phyloP scores from a whole-genome alignment of 2,888 invertebrate species.

The Pachymerium ferrugineum region DNA sequence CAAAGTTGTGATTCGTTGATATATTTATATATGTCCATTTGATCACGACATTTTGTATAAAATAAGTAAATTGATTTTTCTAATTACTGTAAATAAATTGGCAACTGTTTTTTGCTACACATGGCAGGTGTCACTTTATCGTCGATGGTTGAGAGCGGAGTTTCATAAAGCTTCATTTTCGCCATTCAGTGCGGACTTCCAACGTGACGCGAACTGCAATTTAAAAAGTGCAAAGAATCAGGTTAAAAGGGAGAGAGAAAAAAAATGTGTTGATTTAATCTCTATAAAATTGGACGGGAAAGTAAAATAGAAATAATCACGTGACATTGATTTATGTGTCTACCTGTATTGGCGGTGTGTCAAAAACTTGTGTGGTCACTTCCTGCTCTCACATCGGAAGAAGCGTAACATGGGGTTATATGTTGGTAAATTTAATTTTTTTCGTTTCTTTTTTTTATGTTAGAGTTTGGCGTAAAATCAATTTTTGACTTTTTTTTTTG shows the following conservation, averaged over 20 bases:
- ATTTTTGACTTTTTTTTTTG: conserved; percentile 6
- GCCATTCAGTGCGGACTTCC: neutral
- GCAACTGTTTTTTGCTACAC: too few relatives aligned
- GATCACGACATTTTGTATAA: neutral
- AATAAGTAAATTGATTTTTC: neutral
- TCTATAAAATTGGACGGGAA: neutral
- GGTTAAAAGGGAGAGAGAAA: too few relatives aligned
- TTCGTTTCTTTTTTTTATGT: neutral
- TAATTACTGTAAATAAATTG: too few relatives aligned
- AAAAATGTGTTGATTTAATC: neutral
- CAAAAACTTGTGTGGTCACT: neutral
- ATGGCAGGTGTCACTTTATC: too few relatives aligned
- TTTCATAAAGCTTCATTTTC: neutral
- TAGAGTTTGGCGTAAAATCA: neutral
- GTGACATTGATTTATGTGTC: neutral
- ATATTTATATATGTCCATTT: neutral
- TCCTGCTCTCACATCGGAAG: conserved; percentile 18
- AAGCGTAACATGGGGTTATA: neutral
- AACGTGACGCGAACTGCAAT: neutral
- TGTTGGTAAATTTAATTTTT: neutral
- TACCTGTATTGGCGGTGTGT: neutral
- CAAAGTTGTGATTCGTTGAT: neutral
- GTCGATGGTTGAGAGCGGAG: too few relatives aligned
- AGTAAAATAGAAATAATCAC: neutral
- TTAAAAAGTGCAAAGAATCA: too few relatives aligned